Base-by-base conservation (phyloP, 2,888 invertebrate species). In the Caenorhabditis macrosperma region DNA sequence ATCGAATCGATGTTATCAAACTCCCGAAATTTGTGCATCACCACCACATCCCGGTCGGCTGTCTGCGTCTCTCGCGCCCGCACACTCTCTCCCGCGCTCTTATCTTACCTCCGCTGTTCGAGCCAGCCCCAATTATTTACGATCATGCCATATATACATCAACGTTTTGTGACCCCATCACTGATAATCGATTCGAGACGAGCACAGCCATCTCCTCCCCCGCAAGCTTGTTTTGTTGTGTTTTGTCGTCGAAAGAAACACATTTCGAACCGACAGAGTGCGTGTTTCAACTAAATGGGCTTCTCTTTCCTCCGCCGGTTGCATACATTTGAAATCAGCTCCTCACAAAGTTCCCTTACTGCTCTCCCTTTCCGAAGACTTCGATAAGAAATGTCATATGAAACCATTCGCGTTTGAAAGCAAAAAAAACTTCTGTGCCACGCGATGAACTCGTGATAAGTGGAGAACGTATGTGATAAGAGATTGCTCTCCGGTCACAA, bases 51-150 rank as follows among this genome's bases (percentile, higher is more conserved):
- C 64, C 30, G 26, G 33, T 26, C n/a, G 33, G 33, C n/a, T n/a
- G n/a, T 48, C 41, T 35, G 59, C 26, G 50, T 63, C 33, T 48
- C 50, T 4, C 3, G 17, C 3, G 17, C 6, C 20, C 24, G 17
- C 33, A 28, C 24, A 2, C 12, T 59, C 59, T 59, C 35, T 59
- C n/a, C n/a, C 26, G 22, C 20, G 17, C 24, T 48, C 59, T 26
- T 50, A 35, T 41, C 46, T 41, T 15, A 28, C 60, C 41, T 60
- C 28, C 46, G 12, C 48, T 38, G 48, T 63, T 50, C 48, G 50
- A 38, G 38, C 55, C 22, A 57, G 30, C 41, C n/a, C n/a, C 52
- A 41, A 59, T 68, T 68, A 71, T 55, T 63, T 63, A 55, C 41
- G 71, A 54, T 55, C 15, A 24, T 63, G 61, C 61, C 48, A 61